Evolutionary conservation across 2,113 vertebrate genomes (phyloP), one percentile per base, ranked within the genome.

Genomic region (Antigone vipio): DNA sequence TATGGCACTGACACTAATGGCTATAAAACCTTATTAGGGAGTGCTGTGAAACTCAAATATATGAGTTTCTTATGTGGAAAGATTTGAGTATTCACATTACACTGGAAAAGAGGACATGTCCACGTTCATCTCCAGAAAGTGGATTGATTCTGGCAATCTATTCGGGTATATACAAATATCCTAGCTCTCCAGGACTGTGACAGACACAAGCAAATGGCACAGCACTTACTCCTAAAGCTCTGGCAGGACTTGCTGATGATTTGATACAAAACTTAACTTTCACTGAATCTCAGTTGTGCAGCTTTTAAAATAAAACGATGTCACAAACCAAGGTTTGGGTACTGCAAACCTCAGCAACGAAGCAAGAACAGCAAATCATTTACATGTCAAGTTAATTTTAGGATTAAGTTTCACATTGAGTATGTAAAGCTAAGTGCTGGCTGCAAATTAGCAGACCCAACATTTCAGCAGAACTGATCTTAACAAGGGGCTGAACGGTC

Each of bases 11-110:
- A 94, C 92, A 96, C 67, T 96, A 97, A 96, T 59, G 93, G 89
- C 92, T 96, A 95, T 94, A 94, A 97, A 98, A 98, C 95, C 94
- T 96, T 97, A 97, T 97, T 97, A 97, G 95, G 86, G 92, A 93
- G 90, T 89, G 83, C 91, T 96, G 95, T 93, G 96, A 97, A 97
- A 95, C 91, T 96, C 92, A 96, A 96, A 97, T 95, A 96, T 97
- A 96, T 96, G 96, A 97, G 96, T 91, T 97, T 94, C 90, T 95
- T 96, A 96, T 94, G 92, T 93, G 94, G 93, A 94, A 95, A 96
- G 84, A 96, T 96, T 91, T 97, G 95, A 96, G 86, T 94, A 95
- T 96, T 96, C 96, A 95, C 96, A 96, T 96, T 96, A 93, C 67
- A 84, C 92, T 72, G 89, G 87, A 78, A 95, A 91, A 96, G 67